Conservation (phyloP, 2,888 invertebrate genomes). For the Heteropelma amictum region DNA sequence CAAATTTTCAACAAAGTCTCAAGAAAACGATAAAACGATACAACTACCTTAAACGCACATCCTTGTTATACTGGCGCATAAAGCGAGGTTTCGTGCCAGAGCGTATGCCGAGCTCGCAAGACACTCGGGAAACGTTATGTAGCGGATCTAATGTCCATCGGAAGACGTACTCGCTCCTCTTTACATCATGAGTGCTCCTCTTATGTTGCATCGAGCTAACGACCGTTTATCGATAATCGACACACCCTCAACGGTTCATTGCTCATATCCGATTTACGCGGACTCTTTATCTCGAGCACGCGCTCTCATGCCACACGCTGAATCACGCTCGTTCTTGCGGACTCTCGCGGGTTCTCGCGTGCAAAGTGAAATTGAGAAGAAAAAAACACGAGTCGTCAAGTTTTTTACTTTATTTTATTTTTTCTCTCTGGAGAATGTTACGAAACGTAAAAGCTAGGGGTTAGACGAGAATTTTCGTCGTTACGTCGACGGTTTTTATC, state of each 20-base stretch:
- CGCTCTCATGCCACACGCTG: conserved; percentile 2
- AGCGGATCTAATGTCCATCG: conserved; percentile 46
- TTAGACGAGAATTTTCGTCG: neutral
- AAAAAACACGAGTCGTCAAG: neutral
- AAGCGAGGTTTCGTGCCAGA: too few species aligned
- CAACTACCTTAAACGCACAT: too few species aligned
- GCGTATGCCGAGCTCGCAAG: conserved; percentile 3
- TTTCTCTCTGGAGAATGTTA: neutral
- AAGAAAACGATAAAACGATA: too few species aligned
- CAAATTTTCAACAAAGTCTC: too few species aligned
- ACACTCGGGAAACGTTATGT: conserved; percentile 34
- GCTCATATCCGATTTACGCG: conserved; percentile 40
- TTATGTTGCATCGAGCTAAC: neutral
- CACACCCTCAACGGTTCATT: conserved; percentile 46
- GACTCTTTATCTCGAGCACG: conserved; percentile 44
- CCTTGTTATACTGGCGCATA: too few species aligned
- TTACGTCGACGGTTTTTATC: neutral
- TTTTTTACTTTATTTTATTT: neutral
- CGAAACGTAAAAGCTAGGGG: neutral
- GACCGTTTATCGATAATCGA: conserved; percentile 46
- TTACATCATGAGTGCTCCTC: conserved; percentile 6
- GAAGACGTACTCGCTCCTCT: conserved; percentile 39
- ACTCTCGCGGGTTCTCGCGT: too few species aligned
- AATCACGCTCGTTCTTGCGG: neutral
- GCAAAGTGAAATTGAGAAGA: neutral